Conservation (phyloP, 2,113 vertebrate species). For the Scalopus aquaticus region DNA sequence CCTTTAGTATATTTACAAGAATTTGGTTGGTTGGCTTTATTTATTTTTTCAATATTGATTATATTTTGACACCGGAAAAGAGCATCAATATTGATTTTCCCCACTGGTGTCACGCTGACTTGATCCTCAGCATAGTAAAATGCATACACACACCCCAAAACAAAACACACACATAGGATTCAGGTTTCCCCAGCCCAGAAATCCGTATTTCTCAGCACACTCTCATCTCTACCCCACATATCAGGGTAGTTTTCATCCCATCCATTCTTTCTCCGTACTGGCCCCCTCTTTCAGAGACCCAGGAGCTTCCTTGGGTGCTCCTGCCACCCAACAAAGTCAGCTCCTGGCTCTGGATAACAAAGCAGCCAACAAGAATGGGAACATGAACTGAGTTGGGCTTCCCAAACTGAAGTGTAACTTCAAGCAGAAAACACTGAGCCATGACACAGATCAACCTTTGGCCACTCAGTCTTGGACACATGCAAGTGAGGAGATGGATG, state of each 20-base stretch:
- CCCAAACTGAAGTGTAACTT: not conserved
- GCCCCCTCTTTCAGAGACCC: not conserved
- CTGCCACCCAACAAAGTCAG: not conserved
- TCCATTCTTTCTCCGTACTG: not conserved
- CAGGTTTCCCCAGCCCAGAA: not conserved
- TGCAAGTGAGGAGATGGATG: not conserved
- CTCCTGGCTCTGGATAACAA: not conserved
- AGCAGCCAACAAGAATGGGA: not conserved
- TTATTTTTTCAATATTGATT: not conserved
- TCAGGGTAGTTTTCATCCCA: not conserved
- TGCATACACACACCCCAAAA: not conserved
- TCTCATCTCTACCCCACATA: constrained; percentile 4
- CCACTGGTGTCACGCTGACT: not conserved
- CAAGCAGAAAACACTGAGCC: not conserved
- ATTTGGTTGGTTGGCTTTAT: not conserved
- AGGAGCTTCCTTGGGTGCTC: not conserved
- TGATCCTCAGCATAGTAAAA: not conserved
- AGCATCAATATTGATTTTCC: not conserved
- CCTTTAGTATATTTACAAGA: not conserved
- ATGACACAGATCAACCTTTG: not conserved
- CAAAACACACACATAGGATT: not conserved
- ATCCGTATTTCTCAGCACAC: not conserved
- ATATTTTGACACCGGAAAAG: not conserved
- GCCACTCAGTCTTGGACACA: not conserved
- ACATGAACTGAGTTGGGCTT: not conserved